Base-by-base conservation (phyloP, 2,113 vertebrate genomes). In the Salvelinus fontinalis region DNA sequence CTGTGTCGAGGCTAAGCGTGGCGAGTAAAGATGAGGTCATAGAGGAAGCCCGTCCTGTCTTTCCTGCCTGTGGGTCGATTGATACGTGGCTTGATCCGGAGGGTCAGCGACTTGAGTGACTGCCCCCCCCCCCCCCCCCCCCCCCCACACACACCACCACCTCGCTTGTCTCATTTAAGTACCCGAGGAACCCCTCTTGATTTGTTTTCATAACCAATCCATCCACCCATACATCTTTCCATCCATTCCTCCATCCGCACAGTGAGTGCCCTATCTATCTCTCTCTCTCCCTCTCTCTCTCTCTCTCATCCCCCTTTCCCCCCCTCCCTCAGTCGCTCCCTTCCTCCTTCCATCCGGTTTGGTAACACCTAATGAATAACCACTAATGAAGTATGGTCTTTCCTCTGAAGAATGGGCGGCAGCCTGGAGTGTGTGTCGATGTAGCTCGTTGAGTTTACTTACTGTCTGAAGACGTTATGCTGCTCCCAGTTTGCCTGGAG, bases 21-120 rank as follows among this genome's bases (percentile, higher is more conserved):
- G n/a, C 20, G 4, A 24, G 3, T 18, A 48, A 27, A 44, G 20
- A 49, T 16, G 22, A 70, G 44, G 34, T 48, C 12, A 24, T 16
- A 16, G 34, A 70, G 26, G 24, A 27, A 14, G 9, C 26, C 26
- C 1, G 24, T 67, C 6, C 8, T 6, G n/a, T 66, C 64, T 44
- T 13, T 49, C n/a, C 68, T 70, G 18, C 44, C 68, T 59, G 64
- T 51, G 62, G 9, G 9, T 70, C 24, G 27, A 69, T 74, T 54
- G 11, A 51, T 66, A 54, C 39, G 12, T 66, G n/a, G 39, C 59
- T 66, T 54, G n/a, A 62, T 74, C 72, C 68, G 6, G 8, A 18
- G 5, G 57, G 12, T 24, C 51, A 57, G 31, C 26, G 24, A 6
- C 11, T 13, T 16, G 14, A 51, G 12, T 51, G 49, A 18, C 24